Conservation (phyloP, 2,888 invertebrate species). For the Mesochorus sp. region DNA sequence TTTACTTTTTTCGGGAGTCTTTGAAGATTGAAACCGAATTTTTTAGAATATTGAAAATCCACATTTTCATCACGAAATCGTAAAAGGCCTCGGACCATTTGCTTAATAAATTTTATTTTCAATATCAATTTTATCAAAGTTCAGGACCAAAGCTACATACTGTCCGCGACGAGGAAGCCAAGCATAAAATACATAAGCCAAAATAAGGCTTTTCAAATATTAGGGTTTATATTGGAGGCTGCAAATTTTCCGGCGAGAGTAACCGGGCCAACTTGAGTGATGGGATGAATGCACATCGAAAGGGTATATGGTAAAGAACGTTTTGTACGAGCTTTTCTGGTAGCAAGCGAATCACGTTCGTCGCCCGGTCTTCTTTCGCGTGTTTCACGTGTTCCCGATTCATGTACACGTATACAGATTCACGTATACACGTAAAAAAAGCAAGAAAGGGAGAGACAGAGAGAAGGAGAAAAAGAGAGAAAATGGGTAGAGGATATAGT, state of each 20-base stretch:
- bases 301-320: not conserved
- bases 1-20: too few species aligned
- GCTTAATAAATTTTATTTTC: too few species aligned
- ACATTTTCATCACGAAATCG: too few species aligned
- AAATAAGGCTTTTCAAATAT: not conserved
- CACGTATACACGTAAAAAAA: not conserved
- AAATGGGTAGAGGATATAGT: not conserved
- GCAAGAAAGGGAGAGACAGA: not conserved
- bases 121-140: too few species aligned
- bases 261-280: not conserved
- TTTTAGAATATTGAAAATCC: too few species aligned
- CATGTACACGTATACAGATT: not conserved
- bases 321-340: not conserved
- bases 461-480: constrained; percentile 1
- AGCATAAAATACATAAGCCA: too few species aligned
- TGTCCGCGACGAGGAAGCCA: too few species aligned
- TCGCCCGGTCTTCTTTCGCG: constrained; percentile 28
- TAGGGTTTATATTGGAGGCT: not conserved
- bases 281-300: not conserved
- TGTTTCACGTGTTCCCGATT: constrained; percentile 42
- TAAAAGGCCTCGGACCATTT: too few species aligned
- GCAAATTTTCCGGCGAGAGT: not conserved
- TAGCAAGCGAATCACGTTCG: constrained; percentile 47
- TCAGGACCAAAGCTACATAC: too few species aligned
- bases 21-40: too few species aligned